These are phyloP conservation scores for Callionymus lyra DNA, from an alignment of 2,113 vertebrate species.

Conservation along the genomic window DNA sequence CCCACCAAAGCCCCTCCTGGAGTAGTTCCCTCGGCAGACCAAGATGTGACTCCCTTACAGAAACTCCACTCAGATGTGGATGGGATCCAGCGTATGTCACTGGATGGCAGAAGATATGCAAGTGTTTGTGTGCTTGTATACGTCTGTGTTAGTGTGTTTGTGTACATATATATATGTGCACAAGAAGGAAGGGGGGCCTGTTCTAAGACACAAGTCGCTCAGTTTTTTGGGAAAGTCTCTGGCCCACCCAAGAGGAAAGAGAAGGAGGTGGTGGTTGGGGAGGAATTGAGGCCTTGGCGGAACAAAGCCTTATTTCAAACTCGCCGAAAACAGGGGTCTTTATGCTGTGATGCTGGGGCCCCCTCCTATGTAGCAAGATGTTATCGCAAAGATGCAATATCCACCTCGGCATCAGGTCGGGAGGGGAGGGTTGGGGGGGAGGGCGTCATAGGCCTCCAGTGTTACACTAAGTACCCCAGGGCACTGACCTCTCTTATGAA, in stretches of 20 bases:
- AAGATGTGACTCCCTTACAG: slow-evolving; percentile 39
- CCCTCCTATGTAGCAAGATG: slow-evolving; percentile 64
- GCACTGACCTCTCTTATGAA: slow-evolving; percentile 67
- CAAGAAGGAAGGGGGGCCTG: slow-evolving; percentile 20
- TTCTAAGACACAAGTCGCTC: slow-evolving; percentile 62
- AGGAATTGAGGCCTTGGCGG: slow-evolving; percentile 36
- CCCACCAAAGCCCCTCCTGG: slow-evolving; percentile 45
- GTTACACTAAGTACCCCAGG: slow-evolving; percentile 59
- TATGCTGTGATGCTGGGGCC: slow-evolving; percentile 60
- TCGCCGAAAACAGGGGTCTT: slow-evolving; percentile 67
- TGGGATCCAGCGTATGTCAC: slow-evolving; percentile 49
- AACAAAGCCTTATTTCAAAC: slow-evolving; percentile 71
- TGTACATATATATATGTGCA: slow-evolving; percentile 22
- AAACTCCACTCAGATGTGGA: slow-evolving; percentile 48
- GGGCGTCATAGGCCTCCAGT: slow-evolving; percentile 61
- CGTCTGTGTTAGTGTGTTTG: too few species aligned
- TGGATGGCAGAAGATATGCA: slow-evolving; percentile 32
- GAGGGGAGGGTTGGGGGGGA: slow-evolving; percentile 33
- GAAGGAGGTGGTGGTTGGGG: slow-evolving; percentile 51
- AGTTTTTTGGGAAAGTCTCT: slow-evolving; percentile 64
- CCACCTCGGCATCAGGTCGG: slow-evolving; percentile 52
- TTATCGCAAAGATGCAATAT: slow-evolving; percentile 72
- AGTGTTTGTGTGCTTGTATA: slow-evolving; percentile 21
- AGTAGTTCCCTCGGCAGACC: slow-evolving; percentile 35
- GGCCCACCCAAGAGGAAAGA: slow-evolving; percentile 67